These are phyloP conservation scores for Mastigias papua DNA, from an alignment of 30 jellyfish, hydroid and myxozoan genomes.

Conservation along the genomic window DNA sequence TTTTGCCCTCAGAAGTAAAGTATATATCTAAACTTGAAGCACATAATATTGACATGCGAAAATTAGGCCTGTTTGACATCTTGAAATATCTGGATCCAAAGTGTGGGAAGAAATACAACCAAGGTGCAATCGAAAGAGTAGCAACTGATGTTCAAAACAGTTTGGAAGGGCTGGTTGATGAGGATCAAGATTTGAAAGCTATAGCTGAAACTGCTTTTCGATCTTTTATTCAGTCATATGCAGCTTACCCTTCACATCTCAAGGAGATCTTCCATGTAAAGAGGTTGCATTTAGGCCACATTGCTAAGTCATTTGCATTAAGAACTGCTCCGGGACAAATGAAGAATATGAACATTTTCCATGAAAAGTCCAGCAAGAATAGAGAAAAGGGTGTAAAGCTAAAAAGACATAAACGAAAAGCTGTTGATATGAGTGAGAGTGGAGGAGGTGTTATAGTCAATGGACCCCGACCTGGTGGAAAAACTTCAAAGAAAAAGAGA, in stretches of 20 bases:
- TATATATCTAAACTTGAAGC: conserved; percentile 65
- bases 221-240: conserved; percentile 91
- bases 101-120: conserved; percentile 48
- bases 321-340: conserved; percentile 90
- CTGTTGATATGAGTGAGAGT: conserved; percentile 55
- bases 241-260: conserved; percentile 85
- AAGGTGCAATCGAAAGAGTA: conserved; percentile 70
- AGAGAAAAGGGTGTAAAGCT: conserved; percentile 30
- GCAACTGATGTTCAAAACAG: conserved; percentile 78
- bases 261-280: conserved; percentile 86
- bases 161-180: conserved; percentile 60
- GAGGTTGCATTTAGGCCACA: conserved; percentile 91
- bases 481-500: conserved; percentile 18
- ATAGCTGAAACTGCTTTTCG: conserved; percentile 81
- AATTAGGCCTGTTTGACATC: conserved; percentile 56
- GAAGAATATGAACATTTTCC: conserved; percentile 28
- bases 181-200: conserved; percentile 20
- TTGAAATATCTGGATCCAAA: conserved; percentile 40
- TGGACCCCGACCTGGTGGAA: conserved; percentile 88
- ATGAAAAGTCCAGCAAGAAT: conserved; percentile 12
- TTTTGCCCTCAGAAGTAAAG: conserved; percentile 89
- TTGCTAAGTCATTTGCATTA: conserved; percentile 94
- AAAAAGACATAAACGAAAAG: conserved; percentile 32
- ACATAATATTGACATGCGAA: conserved; percentile 42
- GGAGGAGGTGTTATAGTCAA: conserved; percentile 83